phyloP scores from a whole-genome alignment of 2,888 invertebrate genomes.

The Drosophila anomalata region DNA sequence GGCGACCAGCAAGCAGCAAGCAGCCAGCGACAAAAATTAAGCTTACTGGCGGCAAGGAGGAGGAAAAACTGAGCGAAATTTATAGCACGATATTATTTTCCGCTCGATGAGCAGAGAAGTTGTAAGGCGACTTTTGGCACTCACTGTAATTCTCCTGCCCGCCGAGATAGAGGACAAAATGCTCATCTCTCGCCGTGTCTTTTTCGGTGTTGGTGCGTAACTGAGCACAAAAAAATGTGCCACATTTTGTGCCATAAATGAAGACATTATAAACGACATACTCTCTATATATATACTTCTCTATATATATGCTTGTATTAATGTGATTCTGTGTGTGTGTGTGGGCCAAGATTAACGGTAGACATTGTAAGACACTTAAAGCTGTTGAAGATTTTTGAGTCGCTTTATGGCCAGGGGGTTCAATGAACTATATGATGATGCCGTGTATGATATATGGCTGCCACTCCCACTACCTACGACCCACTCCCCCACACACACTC shows the following conservation, averaged over 20 bases:
- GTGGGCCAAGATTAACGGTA: slow-evolving; percentile 73
- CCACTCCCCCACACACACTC: slow-evolving; percentile 10
- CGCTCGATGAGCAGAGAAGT: slow-evolving; percentile 81
- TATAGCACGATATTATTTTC: slow-evolving; percentile 80
- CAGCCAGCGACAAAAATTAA: slow-evolving; percentile 24
- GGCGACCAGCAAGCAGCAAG: not conserved
- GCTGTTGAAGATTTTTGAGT: slow-evolving; percentile 74
- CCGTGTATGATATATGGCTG: slow-evolving; percentile 66
- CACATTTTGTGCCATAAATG: slow-evolving; percentile 77
- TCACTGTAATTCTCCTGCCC: slow-evolving; percentile 46
- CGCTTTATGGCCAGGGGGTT: slow-evolving; percentile 66
- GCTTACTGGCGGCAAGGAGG: slow-evolving; percentile 2
- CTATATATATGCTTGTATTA: slow-evolving; percentile 1
- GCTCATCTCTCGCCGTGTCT: slow-evolving; percentile 31
- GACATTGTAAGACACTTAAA: slow-evolving; percentile 79
- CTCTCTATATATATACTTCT: slow-evolving; percentile 20
- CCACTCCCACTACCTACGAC: slow-evolving; percentile 18
- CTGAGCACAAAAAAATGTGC: slow-evolving; percentile 71
- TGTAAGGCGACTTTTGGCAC: slow-evolving; percentile 79
- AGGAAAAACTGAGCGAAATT: slow-evolving; percentile 69
- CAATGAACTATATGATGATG: slow-evolving; percentile 75
- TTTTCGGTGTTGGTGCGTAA: slow-evolving; percentile 77
- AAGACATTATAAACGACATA: slow-evolving; percentile 77
- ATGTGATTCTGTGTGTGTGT: slow-evolving; percentile 33
- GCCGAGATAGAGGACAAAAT: slow-evolving; percentile 21